Evolutionary conservation across 1,140 invertebrate genomes (phyloP).

Genomic region (Drosophila willistoni): DNA sequence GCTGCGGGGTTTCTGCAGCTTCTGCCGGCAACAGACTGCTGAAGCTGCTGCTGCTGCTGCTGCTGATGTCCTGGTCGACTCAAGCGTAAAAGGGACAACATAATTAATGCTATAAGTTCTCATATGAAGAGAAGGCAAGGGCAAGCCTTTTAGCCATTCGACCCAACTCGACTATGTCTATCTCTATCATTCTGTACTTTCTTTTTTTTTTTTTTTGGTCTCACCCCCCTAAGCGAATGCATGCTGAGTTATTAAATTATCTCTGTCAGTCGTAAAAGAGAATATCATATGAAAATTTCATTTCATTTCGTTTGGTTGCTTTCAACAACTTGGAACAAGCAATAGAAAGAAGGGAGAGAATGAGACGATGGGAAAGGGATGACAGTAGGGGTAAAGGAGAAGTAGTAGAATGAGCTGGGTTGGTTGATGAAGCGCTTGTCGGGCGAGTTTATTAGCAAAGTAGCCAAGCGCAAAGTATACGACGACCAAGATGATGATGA

Average conservation of each 20-base stretch:
- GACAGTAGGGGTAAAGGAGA: neutral
- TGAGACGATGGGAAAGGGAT: neutral
- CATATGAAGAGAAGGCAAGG: slow-evolving; percentile 24
- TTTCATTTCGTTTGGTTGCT: slow-evolving; percentile 76
- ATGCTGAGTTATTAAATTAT: slow-evolving; percentile 81
- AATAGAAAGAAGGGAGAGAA: neutral
- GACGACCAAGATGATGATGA: slow-evolving; percentile 47
- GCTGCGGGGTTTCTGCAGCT: slow-evolving; percentile 12
- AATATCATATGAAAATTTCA: slow-evolving; percentile 82
- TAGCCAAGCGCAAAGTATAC: slow-evolving; percentile 76
- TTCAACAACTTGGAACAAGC: slow-evolving; percentile 36
- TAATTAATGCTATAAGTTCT: slow-evolving; percentile 68
- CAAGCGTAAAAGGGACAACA: slow-evolving; percentile 75
- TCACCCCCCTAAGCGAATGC: slow-evolving; percentile 40
- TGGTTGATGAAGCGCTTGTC: slow-evolving; percentile 63
- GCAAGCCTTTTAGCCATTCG: slow-evolving; percentile 40
- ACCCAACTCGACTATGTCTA: slow-evolving; percentile 14
- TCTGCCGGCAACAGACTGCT: neutral
- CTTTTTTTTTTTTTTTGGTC: slow-evolving; percentile 2
- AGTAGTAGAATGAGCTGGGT: slow-evolving; percentile 22
- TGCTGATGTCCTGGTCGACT: slow-evolving; percentile 25
- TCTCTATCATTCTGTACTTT: slow-evolving; percentile 2
- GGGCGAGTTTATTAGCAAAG: slow-evolving; percentile 77
- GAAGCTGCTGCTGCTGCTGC: neutral
- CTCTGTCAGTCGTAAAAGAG: slow-evolving; percentile 73